These are phyloP conservation scores for Drosophila austrosaltans DNA, from an alignment of 2,888 invertebrate genomes.

Conservation along the genomic window DNA sequence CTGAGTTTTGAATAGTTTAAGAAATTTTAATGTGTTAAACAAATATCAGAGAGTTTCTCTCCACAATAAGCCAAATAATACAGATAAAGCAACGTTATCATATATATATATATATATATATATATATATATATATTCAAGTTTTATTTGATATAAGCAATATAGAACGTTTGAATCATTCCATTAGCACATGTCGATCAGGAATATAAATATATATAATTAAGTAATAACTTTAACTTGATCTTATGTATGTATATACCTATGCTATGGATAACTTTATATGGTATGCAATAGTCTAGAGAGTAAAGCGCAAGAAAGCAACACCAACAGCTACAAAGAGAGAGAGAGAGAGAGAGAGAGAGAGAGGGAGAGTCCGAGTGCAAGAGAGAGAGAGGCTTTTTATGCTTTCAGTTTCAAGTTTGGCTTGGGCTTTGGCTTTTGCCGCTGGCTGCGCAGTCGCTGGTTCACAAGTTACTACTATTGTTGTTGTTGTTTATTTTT, in stretches of 20 bases:
- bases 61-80: too few relatives aligned
- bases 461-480: conserved; percentile 52
- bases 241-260: not conserved
- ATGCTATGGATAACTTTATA: not conserved
- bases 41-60: too few relatives aligned
- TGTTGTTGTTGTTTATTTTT: conserved; percentile 26
- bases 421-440: conserved; percentile 51
- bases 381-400: conserved; percentile 27
- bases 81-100: too few relatives aligned
- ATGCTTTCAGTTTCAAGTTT: conserved; percentile 74
- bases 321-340: conserved; percentile 58
- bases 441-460: conserved; percentile 60
- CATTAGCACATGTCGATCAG: too few relatives aligned
- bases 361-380: conserved; percentile 17
- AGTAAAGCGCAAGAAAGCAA: conserved; percentile 66
- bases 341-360: not conserved
- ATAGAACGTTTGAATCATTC: too few relatives aligned
- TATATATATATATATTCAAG: too few relatives aligned
- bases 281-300: conserved; percentile 47
- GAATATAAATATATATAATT: too few relatives aligned
- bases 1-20: too few relatives aligned
- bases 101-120: too few relatives aligned
- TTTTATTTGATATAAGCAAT: too few relatives aligned
- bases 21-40: too few relatives aligned
- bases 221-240: not conserved